Conservation (phyloP, 53 echinoderm and acorn worm genomes). For the Paracentrotus lividus region DNA sequence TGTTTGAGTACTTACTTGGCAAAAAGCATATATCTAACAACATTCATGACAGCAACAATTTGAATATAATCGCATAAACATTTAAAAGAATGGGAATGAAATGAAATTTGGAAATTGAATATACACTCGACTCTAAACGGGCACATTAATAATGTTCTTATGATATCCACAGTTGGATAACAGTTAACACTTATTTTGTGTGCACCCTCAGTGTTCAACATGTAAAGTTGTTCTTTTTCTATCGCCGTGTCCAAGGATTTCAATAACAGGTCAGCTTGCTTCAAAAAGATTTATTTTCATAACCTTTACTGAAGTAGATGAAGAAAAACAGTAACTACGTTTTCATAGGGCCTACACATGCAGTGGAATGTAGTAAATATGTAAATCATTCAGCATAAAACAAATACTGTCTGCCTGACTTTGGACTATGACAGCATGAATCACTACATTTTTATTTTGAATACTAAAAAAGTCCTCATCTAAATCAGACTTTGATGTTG, state of each 20-base stretch:
- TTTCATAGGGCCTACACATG: background rate
- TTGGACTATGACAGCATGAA: background rate
- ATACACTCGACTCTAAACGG: background rate
- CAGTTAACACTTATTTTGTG: too few relatives aligned
- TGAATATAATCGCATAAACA: background rate
- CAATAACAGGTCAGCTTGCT: background rate
- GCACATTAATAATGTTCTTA: too few relatives aligned
- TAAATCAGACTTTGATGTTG: background rate
- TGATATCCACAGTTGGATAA: too few relatives aligned
- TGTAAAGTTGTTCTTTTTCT: too few relatives aligned
- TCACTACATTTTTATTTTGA: background rate
- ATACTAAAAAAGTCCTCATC: background rate
- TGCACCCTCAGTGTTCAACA: too few relatives aligned
- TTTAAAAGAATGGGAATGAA: background rate
- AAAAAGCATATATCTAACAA: background rate
- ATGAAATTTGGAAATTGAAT: background rate
- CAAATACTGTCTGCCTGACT: background rate
- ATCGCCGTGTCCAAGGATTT: background rate
- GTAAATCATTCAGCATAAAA: slow-evolving; percentile 1
- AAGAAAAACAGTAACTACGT: background rate
- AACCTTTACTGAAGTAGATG: background rate
- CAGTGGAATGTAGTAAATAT: background rate
- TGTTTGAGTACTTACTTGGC: background rate
- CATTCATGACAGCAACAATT: background rate
- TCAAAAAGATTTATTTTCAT: background rate